Conservation (phyloP, 2,113 vertebrate species). For the Kryptolebias marmoratus region DNA sequence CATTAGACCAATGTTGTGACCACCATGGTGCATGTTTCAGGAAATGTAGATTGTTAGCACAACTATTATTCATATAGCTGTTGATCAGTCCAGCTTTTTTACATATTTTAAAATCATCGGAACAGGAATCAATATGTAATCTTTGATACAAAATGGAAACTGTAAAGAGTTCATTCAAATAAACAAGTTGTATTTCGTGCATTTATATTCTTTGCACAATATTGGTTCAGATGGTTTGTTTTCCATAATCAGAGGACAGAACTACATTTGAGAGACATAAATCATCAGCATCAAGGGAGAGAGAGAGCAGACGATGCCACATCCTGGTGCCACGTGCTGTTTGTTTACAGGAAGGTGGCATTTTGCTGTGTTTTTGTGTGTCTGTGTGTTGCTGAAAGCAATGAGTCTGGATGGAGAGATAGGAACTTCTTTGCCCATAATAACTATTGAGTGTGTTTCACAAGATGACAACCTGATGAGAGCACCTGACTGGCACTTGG, state of each 20-base stretch:
- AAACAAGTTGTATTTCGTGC: too few relatives aligned
- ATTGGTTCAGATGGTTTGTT: conserved; percentile 46
- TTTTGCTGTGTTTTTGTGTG: conserved; percentile 65
- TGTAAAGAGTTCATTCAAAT: too few relatives aligned
- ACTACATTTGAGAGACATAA: conserved; percentile 49
- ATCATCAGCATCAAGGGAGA: conserved; percentile 48
- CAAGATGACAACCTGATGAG: conserved; percentile 69
- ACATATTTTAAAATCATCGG: too few relatives aligned
- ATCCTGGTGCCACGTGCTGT: conserved; percentile 67
- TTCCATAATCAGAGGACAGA: conserved; percentile 38
- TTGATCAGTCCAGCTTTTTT: too few relatives aligned
- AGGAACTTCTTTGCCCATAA: conserved; percentile 70
- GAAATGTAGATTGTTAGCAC: too few relatives aligned
- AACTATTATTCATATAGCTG: too few relatives aligned
- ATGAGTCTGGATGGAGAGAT: conserved; percentile 57
- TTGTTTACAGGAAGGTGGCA: conserved; percentile 81
- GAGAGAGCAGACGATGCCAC: conserved; percentile 45
- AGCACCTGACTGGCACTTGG: conserved; percentile 71
- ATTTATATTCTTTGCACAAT: too few relatives aligned
- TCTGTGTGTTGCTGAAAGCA: conserved; percentile 73
- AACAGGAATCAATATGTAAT: too few relatives aligned
- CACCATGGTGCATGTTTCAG: too few relatives aligned
- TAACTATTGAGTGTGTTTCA: conserved; percentile 74
- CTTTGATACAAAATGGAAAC: too few relatives aligned
- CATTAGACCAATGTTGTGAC: too few relatives aligned